Conservation (phyloP, 2,113 vertebrate genomes). For the Indicator indicator region DNA sequence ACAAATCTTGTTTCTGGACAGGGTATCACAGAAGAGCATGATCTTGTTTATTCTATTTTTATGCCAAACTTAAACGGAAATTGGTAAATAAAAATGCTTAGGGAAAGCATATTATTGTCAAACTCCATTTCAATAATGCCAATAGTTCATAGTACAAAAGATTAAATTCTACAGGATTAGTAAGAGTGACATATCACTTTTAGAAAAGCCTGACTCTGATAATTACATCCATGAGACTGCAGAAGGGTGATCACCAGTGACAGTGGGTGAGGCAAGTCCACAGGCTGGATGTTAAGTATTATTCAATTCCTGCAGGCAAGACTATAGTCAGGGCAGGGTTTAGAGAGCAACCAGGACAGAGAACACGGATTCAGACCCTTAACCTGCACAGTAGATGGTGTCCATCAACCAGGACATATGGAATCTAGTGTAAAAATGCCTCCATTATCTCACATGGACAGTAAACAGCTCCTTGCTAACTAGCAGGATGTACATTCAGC, state of each 20-base stretch:
- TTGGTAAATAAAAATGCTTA: neutral
- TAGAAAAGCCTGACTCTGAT: neutral
- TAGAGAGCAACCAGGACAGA: neutral
- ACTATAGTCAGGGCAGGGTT: neutral
- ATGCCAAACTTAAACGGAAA: neutral
- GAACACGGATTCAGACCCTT: neutral
- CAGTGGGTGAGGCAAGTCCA: neutral
- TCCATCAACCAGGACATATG: neutral
- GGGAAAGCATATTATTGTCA: neutral
- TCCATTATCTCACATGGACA: neutral
- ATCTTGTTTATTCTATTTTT: neutral
- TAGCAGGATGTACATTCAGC: neutral
- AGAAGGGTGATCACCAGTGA: neutral
- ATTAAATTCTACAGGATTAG: neutral
- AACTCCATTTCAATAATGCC: neutral
- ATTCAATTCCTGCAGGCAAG: neutral
- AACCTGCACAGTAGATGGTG: neutral
- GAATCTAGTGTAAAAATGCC: neutral
- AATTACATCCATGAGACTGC: neutral
- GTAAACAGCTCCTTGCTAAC: neutral
- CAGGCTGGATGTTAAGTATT: neutral
- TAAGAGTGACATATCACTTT: neutral
- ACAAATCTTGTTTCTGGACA: neutral
- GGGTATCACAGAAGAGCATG: neutral
- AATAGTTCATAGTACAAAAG: rapidly evolving